Evolutionary conservation across 2,888 invertebrate genomes (phyloP).

Genomic region (Theretra japonica): DNA sequence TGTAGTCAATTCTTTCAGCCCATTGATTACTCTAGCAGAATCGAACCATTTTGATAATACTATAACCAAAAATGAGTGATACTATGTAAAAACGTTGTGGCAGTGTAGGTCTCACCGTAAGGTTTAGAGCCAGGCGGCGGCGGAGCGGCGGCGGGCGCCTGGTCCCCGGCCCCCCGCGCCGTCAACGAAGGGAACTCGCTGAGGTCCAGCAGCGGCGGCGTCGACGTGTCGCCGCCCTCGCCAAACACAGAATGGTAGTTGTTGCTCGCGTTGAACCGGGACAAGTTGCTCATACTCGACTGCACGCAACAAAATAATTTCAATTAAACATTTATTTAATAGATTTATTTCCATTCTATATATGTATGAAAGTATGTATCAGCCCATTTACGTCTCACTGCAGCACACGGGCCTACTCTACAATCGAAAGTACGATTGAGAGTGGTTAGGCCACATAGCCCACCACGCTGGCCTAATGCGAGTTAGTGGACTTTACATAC

Average conservation of each 20-base stretch:
- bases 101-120: slow-evolving; percentile 87
- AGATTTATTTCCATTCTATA: too few species aligned
- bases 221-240: slow-evolving; percentile 89
- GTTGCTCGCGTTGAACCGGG: slow-evolving; percentile 87
- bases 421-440: too few species aligned
- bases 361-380: too few species aligned
- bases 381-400: too few species aligned
- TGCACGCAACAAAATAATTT: slow-evolving; percentile 47
- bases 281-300: slow-evolving; percentile 87
- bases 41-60: too few species aligned
- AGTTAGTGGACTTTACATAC: too few species aligned
- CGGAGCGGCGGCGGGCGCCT: slow-evolving; percentile 91
- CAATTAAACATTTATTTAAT: neutral
- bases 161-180: slow-evolving; percentile 92
- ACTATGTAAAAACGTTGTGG: neutral
- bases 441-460: too few species aligned
- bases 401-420: too few species aligned
- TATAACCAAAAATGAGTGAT: neutral
- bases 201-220: slow-evolving; percentile 94
- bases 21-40: neutral
- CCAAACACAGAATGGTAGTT: slow-evolving; percentile 93
- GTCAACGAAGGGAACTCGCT: slow-evolving; percentile 97
- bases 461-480: too few species aligned
- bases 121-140: slow-evolving; percentile 96
- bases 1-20: too few species aligned